These are phyloP conservation scores for Malurus cyaneus DNA, from an alignment of 2,113 vertebrate species.

Conservation along the genomic window DNA sequence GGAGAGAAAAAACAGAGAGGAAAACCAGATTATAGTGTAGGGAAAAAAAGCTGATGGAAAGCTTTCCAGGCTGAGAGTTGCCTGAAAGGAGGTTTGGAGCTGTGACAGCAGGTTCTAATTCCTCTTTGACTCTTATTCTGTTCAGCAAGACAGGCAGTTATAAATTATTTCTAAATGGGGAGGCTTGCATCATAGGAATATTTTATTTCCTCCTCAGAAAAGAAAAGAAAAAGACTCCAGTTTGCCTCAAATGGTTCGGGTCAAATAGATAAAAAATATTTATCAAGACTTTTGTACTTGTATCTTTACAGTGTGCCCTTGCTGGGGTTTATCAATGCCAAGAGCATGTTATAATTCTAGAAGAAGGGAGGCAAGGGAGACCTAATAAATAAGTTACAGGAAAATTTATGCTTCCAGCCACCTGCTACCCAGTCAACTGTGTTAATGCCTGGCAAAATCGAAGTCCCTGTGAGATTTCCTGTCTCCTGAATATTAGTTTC, in stretches of 20 bases:
- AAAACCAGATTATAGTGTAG: background rate
- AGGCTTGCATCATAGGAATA: background rate
- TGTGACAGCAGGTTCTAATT: constrained; percentile 21
- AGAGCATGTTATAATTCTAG: constrained; percentile 53
- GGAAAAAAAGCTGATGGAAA: background rate
- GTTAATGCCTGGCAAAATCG: constrained; percentile 64
- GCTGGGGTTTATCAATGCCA: constrained; percentile 40
- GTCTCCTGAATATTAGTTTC: constrained; percentile 67
- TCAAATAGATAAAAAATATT: constrained; percentile 52
- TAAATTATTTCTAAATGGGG: constrained; percentile 19
- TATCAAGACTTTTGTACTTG: constrained; percentile 26
- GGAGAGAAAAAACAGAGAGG: background rate
- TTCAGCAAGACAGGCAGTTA: background rate
- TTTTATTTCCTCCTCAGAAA: background rate
- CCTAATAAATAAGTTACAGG: constrained; percentile 68
- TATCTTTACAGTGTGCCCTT: constrained; percentile 53
- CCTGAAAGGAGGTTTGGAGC: constrained; percentile 24
- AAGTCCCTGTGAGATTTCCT: constrained; percentile 62
- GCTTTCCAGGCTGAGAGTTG: constrained; percentile 19
- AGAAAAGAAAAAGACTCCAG: background rate
- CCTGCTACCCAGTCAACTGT: constrained; percentile 70
- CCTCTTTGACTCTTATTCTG: constrained; percentile 8
- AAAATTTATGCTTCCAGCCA: constrained; percentile 69
- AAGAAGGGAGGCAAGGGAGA: constrained; percentile 54
- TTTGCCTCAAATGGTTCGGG: background rate